Base-by-base conservation (phyloP, 1,140 invertebrate genomes). In the Leptinotarsa texana region DNA sequence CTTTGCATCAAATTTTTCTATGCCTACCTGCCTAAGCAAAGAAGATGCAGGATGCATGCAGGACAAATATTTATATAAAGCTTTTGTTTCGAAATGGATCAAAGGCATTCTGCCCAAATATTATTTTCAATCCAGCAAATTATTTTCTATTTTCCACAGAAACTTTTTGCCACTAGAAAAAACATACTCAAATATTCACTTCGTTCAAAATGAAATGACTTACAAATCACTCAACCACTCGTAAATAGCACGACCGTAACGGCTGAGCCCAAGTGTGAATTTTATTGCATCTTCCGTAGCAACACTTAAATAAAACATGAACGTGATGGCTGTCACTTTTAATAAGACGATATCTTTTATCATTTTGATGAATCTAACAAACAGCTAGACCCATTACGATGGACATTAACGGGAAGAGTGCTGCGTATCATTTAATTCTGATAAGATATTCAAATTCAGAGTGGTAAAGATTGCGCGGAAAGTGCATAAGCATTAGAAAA, bases 261-360 rank as follows among this genome's bases (percentile, higher is more conserved):
- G 13, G n/a, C 15, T 57, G 6, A 5, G 51, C n/a, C 51, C 51
- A 57, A 57, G 51, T 57, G 51, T n/a, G 17, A 57, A 57, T 57
- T 57, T 57, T 57, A 57, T 57, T 57, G 51, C 51, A 57, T 57
- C 51, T 57, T 57, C 51, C 6, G 15, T 22, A 66, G 63, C 63
- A 66, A 66, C 63, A 66, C 27, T 66, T 33, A 33, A 66, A 66
- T 66, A 66, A 66, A 66, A 66, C 27, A 66, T 33, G 27, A 33
- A 49, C 18, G 68, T 49, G 18, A 48, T 11, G 18, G 68, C 48
- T 69, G 68, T 69, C 68, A 51, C 68, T 47, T 69, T 69, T 69
- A 69, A 69, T 69, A 69, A 69, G 68, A 24, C 48, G 68, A 51
- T 69, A 51, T 22, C 48, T 24, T 47, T 69, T 69, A 69, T 69